Evolutionary conservation across 2,888 invertebrate species (phyloP).

Genomic region (Tholera decimalis): DNA sequence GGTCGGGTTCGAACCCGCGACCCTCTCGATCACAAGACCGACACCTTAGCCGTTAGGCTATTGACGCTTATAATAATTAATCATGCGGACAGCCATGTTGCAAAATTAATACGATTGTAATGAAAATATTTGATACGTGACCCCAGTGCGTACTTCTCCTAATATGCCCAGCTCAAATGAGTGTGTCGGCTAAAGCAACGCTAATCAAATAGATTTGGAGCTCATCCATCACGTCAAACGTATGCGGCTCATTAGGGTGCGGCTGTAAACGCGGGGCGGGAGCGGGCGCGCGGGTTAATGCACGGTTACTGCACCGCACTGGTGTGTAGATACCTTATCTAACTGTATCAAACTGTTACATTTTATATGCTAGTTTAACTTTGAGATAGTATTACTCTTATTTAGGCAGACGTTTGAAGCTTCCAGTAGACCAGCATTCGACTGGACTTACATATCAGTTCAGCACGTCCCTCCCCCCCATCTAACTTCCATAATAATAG

Average conservation of each 20-base stretch:
- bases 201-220: slow-evolving; percentile 87
- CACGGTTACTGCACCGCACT: slow-evolving; percentile 26
- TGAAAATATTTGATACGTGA: slow-evolving; percentile 29
- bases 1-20: no score
- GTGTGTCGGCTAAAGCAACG: slow-evolving; percentile 73
- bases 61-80: not conserved
- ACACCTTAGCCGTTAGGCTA: no score
- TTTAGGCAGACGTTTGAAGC: not conserved
- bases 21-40: no score
- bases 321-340: slow-evolving; percentile 16
- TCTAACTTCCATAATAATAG: no score
- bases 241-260: slow-evolving; percentile 83
- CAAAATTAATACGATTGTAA: slow-evolving; percentile 1
- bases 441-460: no score
- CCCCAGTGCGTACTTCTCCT: slow-evolving; percentile 65
- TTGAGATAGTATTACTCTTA: not conserved
- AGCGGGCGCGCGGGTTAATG: slow-evolving; percentile 54
- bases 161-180: slow-evolving; percentile 72
- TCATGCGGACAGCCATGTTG: not conserved
- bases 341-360: slow-evolving; percentile 14
- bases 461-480: no score
- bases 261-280: slow-evolving; percentile 66
- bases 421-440: not conserved
- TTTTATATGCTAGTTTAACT: slow-evolving; percentile 27
- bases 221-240: slow-evolving; percentile 87